Percentiles rank a stretch among this genome's conserved stretches.
Evolutionary conservation across 2,113 vertebrate genomes (phyloP).

Genomic region (Protobothrops flavoviridis): DNA sequence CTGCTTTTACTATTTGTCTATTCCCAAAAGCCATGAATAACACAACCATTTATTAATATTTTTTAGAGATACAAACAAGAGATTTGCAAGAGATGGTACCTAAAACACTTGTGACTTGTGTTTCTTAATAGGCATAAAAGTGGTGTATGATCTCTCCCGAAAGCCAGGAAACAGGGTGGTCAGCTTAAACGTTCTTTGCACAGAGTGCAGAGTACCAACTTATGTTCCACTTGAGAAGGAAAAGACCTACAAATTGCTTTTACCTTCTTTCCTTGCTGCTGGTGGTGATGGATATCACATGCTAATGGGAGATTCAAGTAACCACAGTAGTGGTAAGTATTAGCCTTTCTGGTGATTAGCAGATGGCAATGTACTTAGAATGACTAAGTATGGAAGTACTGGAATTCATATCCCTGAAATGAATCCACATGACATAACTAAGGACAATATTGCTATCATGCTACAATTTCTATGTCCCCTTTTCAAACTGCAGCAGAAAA

Average conservation of each 20-base stretch:
- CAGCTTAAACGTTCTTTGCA: slow-evolving; percentile 80
- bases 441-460: not conserved
- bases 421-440: not conserved
- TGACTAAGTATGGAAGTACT: not conserved
- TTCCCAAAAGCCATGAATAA: not conserved
- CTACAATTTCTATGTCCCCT: not conserved
- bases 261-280: slow-evolving; percentile 76
- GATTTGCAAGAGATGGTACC: not conserved
- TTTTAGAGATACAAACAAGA: not conserved
- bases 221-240: slow-evolving; percentile 75
- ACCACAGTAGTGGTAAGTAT: slow-evolving; percentile 83
- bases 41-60: not conserved
- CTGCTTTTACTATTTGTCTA: not conserved
- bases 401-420: not conserved
- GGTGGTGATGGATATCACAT: slow-evolving; percentile 87
- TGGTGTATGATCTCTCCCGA: slow-evolving; percentile 79
- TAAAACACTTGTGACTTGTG: not conserved
- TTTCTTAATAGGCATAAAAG: slow-evolving; percentile 77
- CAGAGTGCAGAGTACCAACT: slow-evolving; percentile 78
- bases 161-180: slow-evolving; percentile 70
- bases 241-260: slow-evolving; percentile 75
- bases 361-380: not conserved
- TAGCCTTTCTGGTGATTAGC: not conserved
- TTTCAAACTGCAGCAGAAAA: not conserved
- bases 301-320: slow-evolving; percentile 76